Evolutionary conservation across 2,113 vertebrate species (phyloP).

Genomic region (Dendrocopos noguchii): DNA sequence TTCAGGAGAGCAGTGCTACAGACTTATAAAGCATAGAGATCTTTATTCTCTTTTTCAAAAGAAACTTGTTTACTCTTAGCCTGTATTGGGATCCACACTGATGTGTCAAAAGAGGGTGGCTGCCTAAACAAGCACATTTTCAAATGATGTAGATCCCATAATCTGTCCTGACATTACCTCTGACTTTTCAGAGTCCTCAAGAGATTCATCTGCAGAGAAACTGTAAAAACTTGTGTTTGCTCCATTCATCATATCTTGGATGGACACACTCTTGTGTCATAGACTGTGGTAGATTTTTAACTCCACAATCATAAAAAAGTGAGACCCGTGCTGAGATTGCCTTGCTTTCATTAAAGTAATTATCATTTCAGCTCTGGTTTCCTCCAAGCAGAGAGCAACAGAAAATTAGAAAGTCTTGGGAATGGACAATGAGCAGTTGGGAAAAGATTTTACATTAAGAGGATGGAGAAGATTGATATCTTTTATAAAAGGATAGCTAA

Average conservation of each 20-base stretch:
- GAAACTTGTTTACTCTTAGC: not conserved
- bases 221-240: not conserved
- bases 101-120: not conserved
- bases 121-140: not conserved
- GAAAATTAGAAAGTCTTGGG: slow-evolving; percentile 21
- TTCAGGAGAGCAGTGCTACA: not conserved
- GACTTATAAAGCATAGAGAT: not conserved
- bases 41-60: not conserved
- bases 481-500: slow-evolving; percentile 56
- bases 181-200: not conserved
- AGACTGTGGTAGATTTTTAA: not conserved
- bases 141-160: not conserved
- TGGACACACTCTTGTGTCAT: not conserved
- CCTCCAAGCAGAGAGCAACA: not conserved
- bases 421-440: not conserved
- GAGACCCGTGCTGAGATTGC: not conserved
- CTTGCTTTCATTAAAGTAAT: slow-evolving; percentile 34
- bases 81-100: not conserved
- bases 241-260: not conserved
- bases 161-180: not conserved
- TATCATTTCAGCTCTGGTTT: not conserved
- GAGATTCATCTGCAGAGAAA: not conserved
- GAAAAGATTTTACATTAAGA: not conserved
- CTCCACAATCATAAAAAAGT: not conserved
- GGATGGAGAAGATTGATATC: slow-evolving; percentile 34